Percentiles rank a stretch among this genome's conserved stretches.
phyloP scores from a whole-genome alignment of 92 coral and sea anemone species.

The Virgularia gustaviana region DNA sequence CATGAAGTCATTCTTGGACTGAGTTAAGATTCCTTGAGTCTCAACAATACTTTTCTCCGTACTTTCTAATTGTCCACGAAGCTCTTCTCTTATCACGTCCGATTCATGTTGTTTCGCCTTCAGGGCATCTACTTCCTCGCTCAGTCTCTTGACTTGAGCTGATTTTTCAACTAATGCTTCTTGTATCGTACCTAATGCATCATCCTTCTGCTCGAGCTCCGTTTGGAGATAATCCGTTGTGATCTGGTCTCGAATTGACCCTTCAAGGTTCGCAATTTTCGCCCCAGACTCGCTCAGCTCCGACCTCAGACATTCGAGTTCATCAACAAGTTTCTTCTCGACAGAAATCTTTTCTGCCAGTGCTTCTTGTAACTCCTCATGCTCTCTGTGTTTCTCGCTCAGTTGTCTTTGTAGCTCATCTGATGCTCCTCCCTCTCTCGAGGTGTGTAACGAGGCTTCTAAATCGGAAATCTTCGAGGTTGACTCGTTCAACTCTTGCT shows the following conservation, averaged over 20 bases:
- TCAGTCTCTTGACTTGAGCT: not conserved
- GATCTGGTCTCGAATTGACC: not conserved
- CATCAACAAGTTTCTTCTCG: not conserved
- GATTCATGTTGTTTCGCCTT: not conserved
- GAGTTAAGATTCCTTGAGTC: no score
- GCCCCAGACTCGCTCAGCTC: not conserved
- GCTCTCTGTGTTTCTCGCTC: not conserved
- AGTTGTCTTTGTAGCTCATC: conserved; percentile 31
- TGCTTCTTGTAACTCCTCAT: conserved; percentile 34
- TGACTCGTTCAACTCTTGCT: conserved; percentile 54
- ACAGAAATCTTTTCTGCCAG: conserved; percentile 15
- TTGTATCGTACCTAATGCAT: conserved; percentile 24
- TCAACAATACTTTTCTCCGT: no score
- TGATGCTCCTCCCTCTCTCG: no score
- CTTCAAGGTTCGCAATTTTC: not conserved
- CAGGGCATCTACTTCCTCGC: not conserved
- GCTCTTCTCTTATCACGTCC: not conserved
- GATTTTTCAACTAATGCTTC: conserved; percentile 20
- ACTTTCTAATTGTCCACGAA: no score
- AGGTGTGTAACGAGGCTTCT: conserved; percentile 23
- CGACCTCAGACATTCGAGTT: not conserved
- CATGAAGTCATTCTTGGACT: not conserved
- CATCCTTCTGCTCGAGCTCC: not conserved
- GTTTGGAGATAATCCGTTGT: not conserved
- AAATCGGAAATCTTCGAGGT: conserved; percentile 48